These are phyloP conservation scores for Okapia johnstoni DNA, from an alignment of 2,113 vertebrate genomes.

Conservation along the genomic window DNA sequence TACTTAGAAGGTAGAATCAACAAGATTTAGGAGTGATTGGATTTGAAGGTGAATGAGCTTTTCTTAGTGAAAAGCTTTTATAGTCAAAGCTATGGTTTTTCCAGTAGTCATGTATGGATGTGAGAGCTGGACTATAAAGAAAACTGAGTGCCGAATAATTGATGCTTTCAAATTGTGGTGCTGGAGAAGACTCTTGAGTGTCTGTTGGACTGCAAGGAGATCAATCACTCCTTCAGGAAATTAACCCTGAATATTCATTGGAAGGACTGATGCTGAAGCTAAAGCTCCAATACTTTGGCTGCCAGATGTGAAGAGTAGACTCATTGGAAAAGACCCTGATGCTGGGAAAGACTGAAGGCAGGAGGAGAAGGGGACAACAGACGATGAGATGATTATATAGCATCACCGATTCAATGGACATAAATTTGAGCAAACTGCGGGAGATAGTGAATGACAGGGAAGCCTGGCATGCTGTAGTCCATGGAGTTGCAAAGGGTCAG, in stretches of 20 bases:
- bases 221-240: not conserved
- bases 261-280: not conserved
- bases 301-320: not conserved
- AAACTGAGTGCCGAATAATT: not conserved
- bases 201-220: not conserved
- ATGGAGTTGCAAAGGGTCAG: not conserved
- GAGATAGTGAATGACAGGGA: not conserved
- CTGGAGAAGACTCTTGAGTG: not conserved
- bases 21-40: not conserved
- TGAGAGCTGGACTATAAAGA: not conserved
- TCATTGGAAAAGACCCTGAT: not conserved
- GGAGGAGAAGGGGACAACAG: not conserved
- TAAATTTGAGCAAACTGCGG: not conserved
- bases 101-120: not conserved
- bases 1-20: not conserved
- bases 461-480: not conserved
- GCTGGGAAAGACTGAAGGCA: not conserved
- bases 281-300: not conserved
- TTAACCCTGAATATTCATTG: not conserved
- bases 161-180: not conserved
- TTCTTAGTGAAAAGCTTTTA: not conserved
- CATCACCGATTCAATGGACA: not conserved
- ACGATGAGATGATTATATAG: not conserved
- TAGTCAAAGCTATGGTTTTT: not conserved
- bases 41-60: not conserved